Evolutionary conservation across 2,888 invertebrate species (phyloP), one percentile per base, ranked within the genome.

Genomic region (Ormyrus pomaceus): DNA sequence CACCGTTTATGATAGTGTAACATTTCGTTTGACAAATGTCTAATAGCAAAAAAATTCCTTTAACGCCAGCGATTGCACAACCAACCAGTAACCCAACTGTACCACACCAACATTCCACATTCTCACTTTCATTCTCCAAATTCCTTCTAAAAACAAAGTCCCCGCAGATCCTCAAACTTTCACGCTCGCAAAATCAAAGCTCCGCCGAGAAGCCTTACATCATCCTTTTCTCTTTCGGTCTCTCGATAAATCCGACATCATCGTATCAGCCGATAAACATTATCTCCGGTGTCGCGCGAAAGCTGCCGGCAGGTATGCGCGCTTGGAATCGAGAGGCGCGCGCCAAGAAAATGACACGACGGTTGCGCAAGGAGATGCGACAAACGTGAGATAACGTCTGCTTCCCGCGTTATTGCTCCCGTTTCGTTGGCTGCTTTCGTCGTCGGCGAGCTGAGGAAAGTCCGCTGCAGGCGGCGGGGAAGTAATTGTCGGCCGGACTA

Each of bases 391-490:
- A 72, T 78, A 73, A 50, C 53, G 66, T 13, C 4, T 66, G 11
- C 34, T 8, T 34, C 61, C 68, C 56, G 34, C 34, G 53, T 56
- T 79, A 69, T 59, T 56, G 79, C 34, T 51, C 70, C 70, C 74
- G 61, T 66, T 71, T 61, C 45, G 71, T 8, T 68, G 71, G 72
- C 72, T 72, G 66, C 68, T 76, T 75, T 71, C 62, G 55, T 72
- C 76, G 76, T 76, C 72, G 62, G 68, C 11, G 62, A 9, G 50
- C n/a, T 13, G 45, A 68, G 61, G 61, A 66, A 58, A 58, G 62
- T 66, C 34, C 51, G 71, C 46, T 45, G 45, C 10, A 34, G 34
- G 34, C 55, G 45, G 8, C 8, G 48, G 50, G 5, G 45, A 55
- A 13, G 11, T 34, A 34, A 45, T 13, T 13, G 13, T 10, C 8